phyloP scores from a whole-genome alignment of 2,888 invertebrate genomes.

The Eupithecia subfuscata region DNA sequence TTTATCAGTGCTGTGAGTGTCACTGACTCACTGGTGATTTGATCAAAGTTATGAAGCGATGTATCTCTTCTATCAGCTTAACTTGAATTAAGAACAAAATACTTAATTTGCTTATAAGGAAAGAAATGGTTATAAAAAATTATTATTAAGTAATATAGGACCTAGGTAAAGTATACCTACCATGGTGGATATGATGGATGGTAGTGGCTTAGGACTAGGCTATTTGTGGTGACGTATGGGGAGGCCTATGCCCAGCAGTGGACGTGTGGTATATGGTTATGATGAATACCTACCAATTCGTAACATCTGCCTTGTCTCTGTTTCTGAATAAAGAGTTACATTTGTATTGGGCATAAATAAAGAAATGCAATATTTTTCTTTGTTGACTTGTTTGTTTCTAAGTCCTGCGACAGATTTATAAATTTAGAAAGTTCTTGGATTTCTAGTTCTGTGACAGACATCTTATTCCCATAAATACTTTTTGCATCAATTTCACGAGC shows the following conservation, averaged over 20 bases:
- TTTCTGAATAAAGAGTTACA: too few relatives aligned
- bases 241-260: not conserved
- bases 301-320: not conserved
- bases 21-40: constrained; percentile 6
- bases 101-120: not conserved
- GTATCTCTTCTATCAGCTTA: not conserved
- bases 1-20: constrained; percentile 30
- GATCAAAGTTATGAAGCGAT: constrained; percentile 1
- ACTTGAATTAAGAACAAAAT: not conserved
- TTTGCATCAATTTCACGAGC: constrained; percentile 68
- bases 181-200: not conserved
- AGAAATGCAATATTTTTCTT: too few relatives aligned
- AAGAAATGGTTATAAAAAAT: not conserved
- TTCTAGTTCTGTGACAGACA: not conserved
- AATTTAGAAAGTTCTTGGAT: not conserved
- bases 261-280: not conserved
- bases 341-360: too few relatives aligned
- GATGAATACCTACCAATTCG: not conserved
- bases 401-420: not conserved
- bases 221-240: not conserved
- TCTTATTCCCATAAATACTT: constrained; percentile 33
- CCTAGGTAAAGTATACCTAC: not conserved
- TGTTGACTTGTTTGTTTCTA: not conserved
- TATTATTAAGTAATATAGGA: not conserved
- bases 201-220: not conserved